These are phyloP conservation scores for Sula dactylatra DNA, from an alignment of 2,113 vertebrate genomes.

Conservation along the genomic window DNA sequence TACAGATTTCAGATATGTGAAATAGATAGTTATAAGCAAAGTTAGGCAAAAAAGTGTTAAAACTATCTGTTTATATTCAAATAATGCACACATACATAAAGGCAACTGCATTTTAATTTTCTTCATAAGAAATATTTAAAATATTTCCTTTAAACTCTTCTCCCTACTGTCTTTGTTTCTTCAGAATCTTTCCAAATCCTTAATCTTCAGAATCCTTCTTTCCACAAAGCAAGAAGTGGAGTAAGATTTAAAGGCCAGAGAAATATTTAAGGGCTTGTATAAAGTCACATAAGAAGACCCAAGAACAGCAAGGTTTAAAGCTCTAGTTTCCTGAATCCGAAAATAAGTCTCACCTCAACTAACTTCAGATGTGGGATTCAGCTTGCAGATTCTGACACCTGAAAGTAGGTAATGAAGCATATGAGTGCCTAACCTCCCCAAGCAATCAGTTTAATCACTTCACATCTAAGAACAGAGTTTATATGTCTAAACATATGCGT, in stretches of 20 bases:
- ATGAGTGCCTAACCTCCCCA: neutral
- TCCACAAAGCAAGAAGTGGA: neutral
- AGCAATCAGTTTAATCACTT: neutral
- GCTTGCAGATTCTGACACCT: neutral
- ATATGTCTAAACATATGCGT: neutral
- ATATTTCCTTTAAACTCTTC: neutral
- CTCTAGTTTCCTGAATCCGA: neutral
- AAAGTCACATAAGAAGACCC: neutral
- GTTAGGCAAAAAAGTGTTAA: neutral
- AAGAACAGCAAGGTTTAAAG: neutral
- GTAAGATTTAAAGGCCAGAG: neutral
- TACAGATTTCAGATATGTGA: neutral
- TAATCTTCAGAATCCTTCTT: neutral
- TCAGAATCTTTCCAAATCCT: neutral
- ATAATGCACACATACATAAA: neutral
- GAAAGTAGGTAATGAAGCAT: neutral
- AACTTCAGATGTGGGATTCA: neutral
- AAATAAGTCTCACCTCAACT: neutral
- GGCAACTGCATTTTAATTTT: neutral
- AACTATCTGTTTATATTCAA: neutral
- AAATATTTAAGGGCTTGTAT: neutral
- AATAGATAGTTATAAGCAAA: neutral
- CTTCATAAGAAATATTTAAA: neutral
- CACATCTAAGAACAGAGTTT: too few species aligned
- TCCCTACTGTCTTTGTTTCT: neutral